phyloP scores from a whole-genome alignment of 2,113 vertebrate genomes.

The Cebidichthys violaceus region DNA sequence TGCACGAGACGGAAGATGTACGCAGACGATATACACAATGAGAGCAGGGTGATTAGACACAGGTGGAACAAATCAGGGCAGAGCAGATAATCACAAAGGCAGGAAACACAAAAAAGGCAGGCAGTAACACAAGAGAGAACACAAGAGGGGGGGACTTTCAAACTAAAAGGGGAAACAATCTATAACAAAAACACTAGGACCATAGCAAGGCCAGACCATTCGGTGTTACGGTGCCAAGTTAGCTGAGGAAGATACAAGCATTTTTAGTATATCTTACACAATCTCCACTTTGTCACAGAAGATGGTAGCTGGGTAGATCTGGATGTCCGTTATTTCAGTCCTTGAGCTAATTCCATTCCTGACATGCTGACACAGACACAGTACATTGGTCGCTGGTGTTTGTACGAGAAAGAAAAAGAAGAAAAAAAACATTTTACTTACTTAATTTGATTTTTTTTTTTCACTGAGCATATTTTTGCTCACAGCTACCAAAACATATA shows the following conservation, averaged over 20 bases:
- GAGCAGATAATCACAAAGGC: too few relatives aligned
- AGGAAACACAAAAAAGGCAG: neutral
- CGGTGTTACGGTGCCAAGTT: neutral
- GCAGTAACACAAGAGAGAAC: too few relatives aligned
- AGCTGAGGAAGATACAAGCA: neutral
- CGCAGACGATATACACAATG: neutral
- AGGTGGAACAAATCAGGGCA: neutral
- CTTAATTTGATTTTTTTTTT: neutral
- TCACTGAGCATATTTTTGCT: neutral
- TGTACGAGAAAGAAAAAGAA: conserved; percentile 18
- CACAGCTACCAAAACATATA: neutral
- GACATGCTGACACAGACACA: conserved; percentile 62
- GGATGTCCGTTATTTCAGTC: conserved; percentile 51
- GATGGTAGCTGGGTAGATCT: conserved; percentile 60
- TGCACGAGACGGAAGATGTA: neutral
- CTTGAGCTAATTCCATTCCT: accelerated
- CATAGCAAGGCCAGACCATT: neutral
- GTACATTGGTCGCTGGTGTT: neutral
- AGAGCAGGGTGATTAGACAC: neutral
- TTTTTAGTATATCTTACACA: conserved; percentile 68
- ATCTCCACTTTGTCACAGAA: conserved; percentile 76
- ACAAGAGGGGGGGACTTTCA: too few relatives aligned
- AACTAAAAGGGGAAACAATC: too few relatives aligned
- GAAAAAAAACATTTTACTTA: neutral
- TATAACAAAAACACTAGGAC: too few relatives aligned